Conservation (phyloP, 1,140 invertebrate species). For the Octopus sinensis region DNA sequence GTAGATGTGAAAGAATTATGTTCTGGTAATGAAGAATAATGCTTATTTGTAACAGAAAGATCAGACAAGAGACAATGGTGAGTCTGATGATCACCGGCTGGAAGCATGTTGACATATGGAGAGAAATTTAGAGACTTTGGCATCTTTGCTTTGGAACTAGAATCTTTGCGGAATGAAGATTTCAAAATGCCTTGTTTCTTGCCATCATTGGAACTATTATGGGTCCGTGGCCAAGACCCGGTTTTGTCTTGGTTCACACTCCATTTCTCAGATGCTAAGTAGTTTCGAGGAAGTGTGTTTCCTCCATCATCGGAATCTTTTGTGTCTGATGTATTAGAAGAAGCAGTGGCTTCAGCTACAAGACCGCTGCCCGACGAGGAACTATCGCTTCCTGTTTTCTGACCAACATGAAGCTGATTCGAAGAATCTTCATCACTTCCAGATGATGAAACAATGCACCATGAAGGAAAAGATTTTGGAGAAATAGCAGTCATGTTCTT, state of each 20-base stretch:
- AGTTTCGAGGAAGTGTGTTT: constrained; percentile 19
- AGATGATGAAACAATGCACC: constrained; percentile 31
- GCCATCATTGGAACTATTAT: constrained; percentile 20
- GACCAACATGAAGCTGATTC: not conserved
- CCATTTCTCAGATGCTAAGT: constrained; percentile 22
- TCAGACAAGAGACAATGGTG: constrained; percentile 37
- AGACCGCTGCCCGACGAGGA: not conserved
- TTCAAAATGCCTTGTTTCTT: constrained; percentile 43
- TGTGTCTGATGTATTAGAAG: not conserved
- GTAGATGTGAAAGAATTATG: not conserved
- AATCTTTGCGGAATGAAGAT: constrained; percentile 30
- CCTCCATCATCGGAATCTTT: not conserved
- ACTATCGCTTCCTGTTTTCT: not conserved
- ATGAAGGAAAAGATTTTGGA: constrained; percentile 33
- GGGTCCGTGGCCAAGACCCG: constrained; percentile 47
- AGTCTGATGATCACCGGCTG: constrained; percentile 31
- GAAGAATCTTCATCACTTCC: constrained; percentile 38
- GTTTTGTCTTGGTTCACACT: constrained; percentile 26
- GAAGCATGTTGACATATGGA: constrained; percentile 44
- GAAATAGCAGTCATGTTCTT: constrained; percentile 39
- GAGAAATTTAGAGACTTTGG: constrained; percentile 48
- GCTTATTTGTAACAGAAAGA: constrained; percentile 34
- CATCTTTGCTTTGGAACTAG: constrained; percentile 30
- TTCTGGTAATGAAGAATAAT: constrained; percentile 6
- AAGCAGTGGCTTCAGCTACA: not conserved